Base-by-base conservation (phyloP, 2,797 vertebrate genomes). In the Intellagama lesueurii region DNA sequence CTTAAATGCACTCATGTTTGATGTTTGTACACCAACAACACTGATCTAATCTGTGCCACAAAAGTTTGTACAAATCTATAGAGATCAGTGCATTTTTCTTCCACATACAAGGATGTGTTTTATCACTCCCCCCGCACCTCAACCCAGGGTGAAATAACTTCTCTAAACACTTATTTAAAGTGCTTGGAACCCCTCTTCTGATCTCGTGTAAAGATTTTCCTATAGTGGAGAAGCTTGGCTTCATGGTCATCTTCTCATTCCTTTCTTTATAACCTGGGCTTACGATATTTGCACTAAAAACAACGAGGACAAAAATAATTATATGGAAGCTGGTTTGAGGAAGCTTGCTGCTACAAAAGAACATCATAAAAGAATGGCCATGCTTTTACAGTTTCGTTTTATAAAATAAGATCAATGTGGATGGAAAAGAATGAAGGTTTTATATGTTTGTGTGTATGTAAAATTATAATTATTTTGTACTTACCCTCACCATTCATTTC, bases 201-300 rank as follows among this genome's bases (percentile, higher is more conserved):
- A 90, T 94, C 90, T 94, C 52, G 89, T 94, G 90, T 96, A 90
- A 78, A 1, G 1, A 94, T 94, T 83, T 94, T 93, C 91, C 93
- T 75, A 91, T 92, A 88, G 91, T 89, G 84, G 93, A 92, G 92
- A 95, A 83, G 89, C 85, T 94, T 90, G 91, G 87, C 92, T 92
- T 80, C 89, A 88, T 90, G 92, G 88, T 93, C 93, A 95, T 88
- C 81, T 91, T 88, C 91, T 93, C 91, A 79, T 96, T n/a, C 92
- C 91, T 92, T 94, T 96, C 94, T 94, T 96, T 95, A 95, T 96
- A 95, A 95, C 95, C 94, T 94, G 96, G 95, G 95, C 96, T 96
- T 97, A 94, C 94, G 94, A 94, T 97, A 96, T 97, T 97, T 97
- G 97, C 97, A 97, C 97, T 97, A 97, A 97, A 89, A 95, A 92